A percentile compares a stretch with the other conserved stretches of the same genome.
Evolutionary conservation across 2,888 invertebrate genomes (phyloP).

Genomic region (Holacanthella duospinosa): DNA sequence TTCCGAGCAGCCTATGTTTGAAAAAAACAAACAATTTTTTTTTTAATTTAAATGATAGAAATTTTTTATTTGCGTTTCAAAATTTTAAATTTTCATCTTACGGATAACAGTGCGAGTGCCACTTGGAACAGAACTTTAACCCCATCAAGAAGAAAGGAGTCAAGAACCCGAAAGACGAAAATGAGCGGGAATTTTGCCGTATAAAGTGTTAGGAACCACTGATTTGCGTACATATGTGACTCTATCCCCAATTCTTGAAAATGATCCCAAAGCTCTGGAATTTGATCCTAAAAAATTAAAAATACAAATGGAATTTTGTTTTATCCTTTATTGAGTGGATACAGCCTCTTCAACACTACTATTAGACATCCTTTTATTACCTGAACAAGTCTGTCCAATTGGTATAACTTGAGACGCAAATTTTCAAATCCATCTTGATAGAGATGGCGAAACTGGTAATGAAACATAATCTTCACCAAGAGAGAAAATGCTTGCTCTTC

Average conservation of each 20-base stretch:
- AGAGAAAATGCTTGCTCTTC: constrained; percentile 99
- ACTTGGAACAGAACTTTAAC: constrained; percentile 93
- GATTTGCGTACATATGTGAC: constrained; percentile 86
- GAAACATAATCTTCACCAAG: constrained; percentile 91
- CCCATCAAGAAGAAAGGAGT: constrained; percentile 89
- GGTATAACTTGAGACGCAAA: constrained; percentile 85
- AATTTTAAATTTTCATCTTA: too few relatives aligned
- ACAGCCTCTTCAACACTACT: not conserved
- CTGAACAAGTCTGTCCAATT: constrained; percentile 66
- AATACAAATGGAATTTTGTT: not conserved
- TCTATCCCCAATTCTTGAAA: constrained; percentile 78
- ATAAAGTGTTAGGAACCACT: constrained; percentile 99
- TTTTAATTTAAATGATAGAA: not conserved
- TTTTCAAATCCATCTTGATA: constrained; percentile 96
- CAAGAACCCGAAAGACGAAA: constrained; percentile 93
- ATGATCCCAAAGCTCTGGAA: constrained; percentile 68
- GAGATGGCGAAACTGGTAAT: constrained; percentile 83
- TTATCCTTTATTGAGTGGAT: not conserved
- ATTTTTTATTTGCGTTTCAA: not conserved
- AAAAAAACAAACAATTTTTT: too few relatives aligned
- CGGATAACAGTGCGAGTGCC: constrained; percentile 80
- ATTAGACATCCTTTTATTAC: constrained; percentile 56
- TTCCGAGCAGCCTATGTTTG: constrained; percentile 66
- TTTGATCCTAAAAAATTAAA: constrained; percentile 53
- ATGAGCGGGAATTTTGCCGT: constrained; percentile 96